Conservation (phyloP, 2,888 invertebrate genomes). For the Maniola hyperantus region DNA sequence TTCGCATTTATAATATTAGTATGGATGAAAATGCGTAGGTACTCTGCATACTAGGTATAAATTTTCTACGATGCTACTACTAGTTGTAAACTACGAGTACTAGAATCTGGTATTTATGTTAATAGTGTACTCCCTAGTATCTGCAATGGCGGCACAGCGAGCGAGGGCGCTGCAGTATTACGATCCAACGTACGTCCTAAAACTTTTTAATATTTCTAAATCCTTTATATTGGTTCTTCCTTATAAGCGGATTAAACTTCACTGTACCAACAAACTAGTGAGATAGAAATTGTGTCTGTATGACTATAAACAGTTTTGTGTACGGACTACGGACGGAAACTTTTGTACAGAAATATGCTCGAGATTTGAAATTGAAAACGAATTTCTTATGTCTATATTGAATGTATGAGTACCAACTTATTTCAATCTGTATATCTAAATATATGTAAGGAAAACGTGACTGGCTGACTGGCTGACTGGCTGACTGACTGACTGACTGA, state of each 20-base stretch:
- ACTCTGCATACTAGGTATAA: conserved; percentile 36
- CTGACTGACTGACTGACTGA: too few relatives aligned
- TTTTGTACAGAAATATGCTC: conserved; percentile 20
- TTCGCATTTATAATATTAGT: not conserved
- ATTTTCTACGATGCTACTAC: conserved; percentile 44
- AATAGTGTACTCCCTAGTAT: conserved; percentile 51
- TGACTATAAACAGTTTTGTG: conserved; percentile 27
- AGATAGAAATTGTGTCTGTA: conserved; percentile 32
- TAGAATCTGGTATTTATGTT: conserved; percentile 53
- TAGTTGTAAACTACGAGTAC: conserved; percentile 48
- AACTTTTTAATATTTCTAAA: conserved; percentile 39
- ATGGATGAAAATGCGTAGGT: conserved; percentile 25
- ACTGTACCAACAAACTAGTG: conserved; percentile 32
- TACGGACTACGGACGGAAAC: conserved; percentile 18
- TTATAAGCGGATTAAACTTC: conserved; percentile 36
- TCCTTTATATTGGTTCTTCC: conserved; percentile 37
- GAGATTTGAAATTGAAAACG: conserved; percentile 18
- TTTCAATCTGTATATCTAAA: not conserved
- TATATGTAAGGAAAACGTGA: too few relatives aligned
- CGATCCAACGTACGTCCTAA: conserved; percentile 33
- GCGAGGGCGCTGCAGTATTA: conserved; percentile 42
- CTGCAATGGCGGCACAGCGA: conserved; percentile 45
- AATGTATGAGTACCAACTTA: not conserved
- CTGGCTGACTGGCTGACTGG: too few relatives aligned
- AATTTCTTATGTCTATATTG: not conserved